phyloP scores from a whole-genome alignment of 2,888 invertebrate species.

The Pinctada fucata region DNA sequence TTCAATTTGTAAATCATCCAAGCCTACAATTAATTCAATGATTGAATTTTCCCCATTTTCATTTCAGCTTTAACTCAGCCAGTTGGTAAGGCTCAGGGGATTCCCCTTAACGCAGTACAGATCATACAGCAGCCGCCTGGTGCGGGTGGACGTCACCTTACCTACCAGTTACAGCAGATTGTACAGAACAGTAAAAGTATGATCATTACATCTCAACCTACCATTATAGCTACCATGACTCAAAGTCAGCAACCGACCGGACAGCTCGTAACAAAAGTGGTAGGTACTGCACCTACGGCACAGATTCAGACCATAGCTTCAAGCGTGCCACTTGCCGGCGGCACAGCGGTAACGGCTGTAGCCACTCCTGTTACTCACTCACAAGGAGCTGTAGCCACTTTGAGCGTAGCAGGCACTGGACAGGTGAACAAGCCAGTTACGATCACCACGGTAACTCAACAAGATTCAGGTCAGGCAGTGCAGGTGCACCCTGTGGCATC shows the following conservation, averaged over 20 bases:
- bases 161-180: constrained; percentile 74
- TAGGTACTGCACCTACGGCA: constrained; percentile 49
- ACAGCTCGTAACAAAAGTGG: constrained; percentile 64
- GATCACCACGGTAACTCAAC: constrained; percentile 33
- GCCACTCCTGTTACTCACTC: constrained; percentile 22
- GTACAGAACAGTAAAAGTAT: constrained; percentile 79
- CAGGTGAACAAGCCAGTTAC: constrained; percentile 40
- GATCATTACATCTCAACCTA: constrained; percentile 61
- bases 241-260: constrained; percentile 65
- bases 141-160: constrained; percentile 46
- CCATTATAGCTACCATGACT: constrained; percentile 67
- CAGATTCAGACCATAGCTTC: constrained; percentile 63
- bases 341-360: constrained; percentile 46
- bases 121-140: constrained; percentile 81
- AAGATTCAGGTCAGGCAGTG: constrained; percentile 20
- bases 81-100: constrained; percentile 53
- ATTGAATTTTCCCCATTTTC: not conserved
- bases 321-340: constrained; percentile 29
- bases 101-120: constrained; percentile 76
- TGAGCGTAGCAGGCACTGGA: constrained; percentile 36
- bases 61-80: constrained; percentile 52
- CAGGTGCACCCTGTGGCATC: constrained; percentile 42
- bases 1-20: too few species aligned
- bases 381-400: constrained; percentile 35
- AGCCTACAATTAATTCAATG: too few species aligned